Base-by-base conservation (phyloP, 2,113 vertebrate species). In the Perca flavescens region DNA sequence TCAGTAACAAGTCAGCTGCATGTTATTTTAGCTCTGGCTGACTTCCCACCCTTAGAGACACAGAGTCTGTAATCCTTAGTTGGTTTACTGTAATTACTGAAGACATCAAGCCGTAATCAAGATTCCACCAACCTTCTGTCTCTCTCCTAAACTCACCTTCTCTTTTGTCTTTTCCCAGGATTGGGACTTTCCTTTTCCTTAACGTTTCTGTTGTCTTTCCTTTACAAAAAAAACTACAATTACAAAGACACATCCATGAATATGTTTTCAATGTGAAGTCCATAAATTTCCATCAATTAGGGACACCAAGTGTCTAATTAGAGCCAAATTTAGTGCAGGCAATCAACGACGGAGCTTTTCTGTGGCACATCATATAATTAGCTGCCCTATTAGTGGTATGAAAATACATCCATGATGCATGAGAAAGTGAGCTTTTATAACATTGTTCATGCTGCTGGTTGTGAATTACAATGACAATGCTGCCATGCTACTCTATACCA, bases 21-120 rank as follows among this genome's bases (percentile, higher is more conserved):
- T 77, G 75, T 54, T 74, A 52, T 64, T 79, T 76, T 46, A 79
- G 73, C 79, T 53, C 66, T 57, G 49, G 49, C 67, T 73, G 54
- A 54, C 67, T 84, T 77, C 25, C 73, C 68, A 34, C 10, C n/a
- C 43, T 43, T 3, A 25, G 65, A 71, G 56, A 79, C 71, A 21
- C 6, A 28, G 28, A 81, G 76, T 28, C 78, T 77, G 64, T 89
- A 93, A 92, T 93, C 90, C 87, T 57, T 19, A 31, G 11, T 17
- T 79, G 75, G 86, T 91, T 92, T 82, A 85, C 84, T 78, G 79
- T 93, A 90, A 93, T 91, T 85, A 90, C 87, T 22, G 67, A 71
- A 68, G 92, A 91, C 93, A 85, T 76, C 70, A 68, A 77, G 64
- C 89, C 84, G 54, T 80, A 79, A 62, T 50, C 76, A 40, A 10